Evolutionary conservation across 2,888 invertebrate genomes (phyloP).

Genomic region (Apamea crenata): DNA sequence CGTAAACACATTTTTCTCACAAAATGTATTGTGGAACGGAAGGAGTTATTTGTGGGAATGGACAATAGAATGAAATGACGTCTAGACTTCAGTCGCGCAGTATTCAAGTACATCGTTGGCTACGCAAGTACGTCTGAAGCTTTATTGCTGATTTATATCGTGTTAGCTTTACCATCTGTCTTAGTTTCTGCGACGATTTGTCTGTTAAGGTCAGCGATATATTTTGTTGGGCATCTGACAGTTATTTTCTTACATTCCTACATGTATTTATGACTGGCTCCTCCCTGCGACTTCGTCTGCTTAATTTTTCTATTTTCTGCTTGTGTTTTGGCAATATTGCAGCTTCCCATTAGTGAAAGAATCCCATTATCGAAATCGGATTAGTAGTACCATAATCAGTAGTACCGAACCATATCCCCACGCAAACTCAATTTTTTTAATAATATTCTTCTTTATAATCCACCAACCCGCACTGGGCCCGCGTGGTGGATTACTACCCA

Average conservation of each 20-base stretch:
- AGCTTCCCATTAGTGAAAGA: not conserved
- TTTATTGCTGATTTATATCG: conserved; percentile 59
- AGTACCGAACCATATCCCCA: not conserved
- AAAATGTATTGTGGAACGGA: conserved; percentile 34
- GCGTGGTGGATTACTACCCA: too few species aligned
- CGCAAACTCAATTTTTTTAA: not conserved
- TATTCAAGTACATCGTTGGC: conserved; percentile 25
- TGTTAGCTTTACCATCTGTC: conserved; percentile 43
- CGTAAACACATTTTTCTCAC: conserved; percentile 42
- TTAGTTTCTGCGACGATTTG: conserved; percentile 18
- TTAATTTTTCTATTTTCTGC: not conserved
- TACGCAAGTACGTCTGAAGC: conserved; percentile 18
- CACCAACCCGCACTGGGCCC: too few species aligned
- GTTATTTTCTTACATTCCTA: conserved; percentile 7
- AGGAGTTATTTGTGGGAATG: conserved; percentile 30
- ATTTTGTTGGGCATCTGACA: conserved; percentile 9
- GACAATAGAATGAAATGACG: conserved; percentile 33
- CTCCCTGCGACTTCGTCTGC: too few species aligned
- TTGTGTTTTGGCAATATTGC: not conserved
- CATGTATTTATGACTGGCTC: too few species aligned
- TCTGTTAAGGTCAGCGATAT: not conserved
- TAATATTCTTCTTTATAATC: not conserved
- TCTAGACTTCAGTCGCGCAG: conserved; percentile 49
- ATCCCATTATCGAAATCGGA: not conserved
- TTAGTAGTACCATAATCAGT: not conserved